Conservation (phyloP, 2,888 invertebrate genomes). For the Anodontia alba region DNA sequence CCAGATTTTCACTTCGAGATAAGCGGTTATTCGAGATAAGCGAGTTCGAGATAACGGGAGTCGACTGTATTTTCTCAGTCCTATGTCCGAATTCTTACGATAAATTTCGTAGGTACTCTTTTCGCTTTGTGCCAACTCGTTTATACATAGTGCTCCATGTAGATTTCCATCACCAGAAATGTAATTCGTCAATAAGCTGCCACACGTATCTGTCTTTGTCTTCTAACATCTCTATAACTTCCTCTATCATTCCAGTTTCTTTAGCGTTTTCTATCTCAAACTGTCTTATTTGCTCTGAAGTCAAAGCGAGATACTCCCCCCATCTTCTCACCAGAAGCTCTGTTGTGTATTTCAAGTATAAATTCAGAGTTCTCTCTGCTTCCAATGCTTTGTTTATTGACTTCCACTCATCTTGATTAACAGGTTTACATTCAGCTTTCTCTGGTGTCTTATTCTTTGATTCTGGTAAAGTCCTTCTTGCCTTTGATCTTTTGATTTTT, state of each 20-base stretch:
- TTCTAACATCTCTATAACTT: slow-evolving; percentile 70
- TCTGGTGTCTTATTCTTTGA: background rate
- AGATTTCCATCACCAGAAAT: slow-evolving; percentile 26
- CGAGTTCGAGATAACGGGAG: too few species aligned
- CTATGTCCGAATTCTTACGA: too few species aligned
- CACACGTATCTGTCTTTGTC: slow-evolving; percentile 71
- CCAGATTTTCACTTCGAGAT: too few species aligned
- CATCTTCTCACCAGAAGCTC: slow-evolving; percentile 62
- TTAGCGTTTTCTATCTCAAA: slow-evolving; percentile 61
- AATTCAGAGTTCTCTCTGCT: slow-evolving; percentile 55
- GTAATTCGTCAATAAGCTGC: slow-evolving; percentile 69
- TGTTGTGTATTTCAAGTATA: slow-evolving; percentile 47
- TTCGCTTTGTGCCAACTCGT: too few species aligned
- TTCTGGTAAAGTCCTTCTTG: background rate
- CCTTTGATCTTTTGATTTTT: background rate
- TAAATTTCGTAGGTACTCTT: too few species aligned
- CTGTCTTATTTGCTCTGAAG: slow-evolving; percentile 53
- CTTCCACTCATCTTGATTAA: slow-evolving; percentile 37
- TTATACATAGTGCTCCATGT: too few species aligned
- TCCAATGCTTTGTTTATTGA: slow-evolving; percentile 42
- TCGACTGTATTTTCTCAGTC: too few species aligned
- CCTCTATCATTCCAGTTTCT: slow-evolving; percentile 52
- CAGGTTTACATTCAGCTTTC: slow-evolving; percentile 24
- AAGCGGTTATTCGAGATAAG: too few species aligned
- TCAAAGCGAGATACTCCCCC: slow-evolving; percentile 65